A percentile compares a stretch with the other conserved stretches of the same genome.
phyloP scores from a whole-genome alignment of 92 coral and sea anemone genomes.

The Porites cylindrica region DNA sequence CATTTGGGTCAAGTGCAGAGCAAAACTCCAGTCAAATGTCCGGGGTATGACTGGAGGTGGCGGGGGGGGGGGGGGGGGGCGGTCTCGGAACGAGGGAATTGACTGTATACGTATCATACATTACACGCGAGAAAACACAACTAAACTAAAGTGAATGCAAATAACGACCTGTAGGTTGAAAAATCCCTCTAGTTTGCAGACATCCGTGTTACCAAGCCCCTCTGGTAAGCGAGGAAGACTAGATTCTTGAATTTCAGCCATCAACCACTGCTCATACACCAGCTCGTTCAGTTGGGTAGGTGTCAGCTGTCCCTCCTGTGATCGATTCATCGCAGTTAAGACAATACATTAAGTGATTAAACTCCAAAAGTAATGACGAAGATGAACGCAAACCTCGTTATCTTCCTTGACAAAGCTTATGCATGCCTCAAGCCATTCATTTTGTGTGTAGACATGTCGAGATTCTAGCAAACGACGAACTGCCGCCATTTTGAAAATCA shows the following conservation, averaged over 20 bases:
- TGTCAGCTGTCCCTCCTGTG: constrained; percentile 65
- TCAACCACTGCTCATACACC: constrained; percentile 87
- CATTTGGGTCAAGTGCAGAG: no score
- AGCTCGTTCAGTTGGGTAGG: constrained; percentile 63
- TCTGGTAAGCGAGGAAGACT: constrained; percentile 74
- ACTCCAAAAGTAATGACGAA: no score
- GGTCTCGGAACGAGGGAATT: no score
- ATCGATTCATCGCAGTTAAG: background rate
- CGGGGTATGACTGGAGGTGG: no score
- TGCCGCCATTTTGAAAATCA: constrained; percentile 79
- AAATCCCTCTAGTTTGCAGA: constrained; percentile 67
- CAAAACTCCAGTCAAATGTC: no score
- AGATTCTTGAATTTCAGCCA: constrained; percentile 90
- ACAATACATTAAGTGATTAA: background rate
- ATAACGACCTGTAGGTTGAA: constrained; percentile 80
- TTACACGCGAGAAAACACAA: no score
- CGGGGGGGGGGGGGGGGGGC: no score
- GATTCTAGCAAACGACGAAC: constrained; percentile 62
- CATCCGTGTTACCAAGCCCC: constrained; percentile 50
- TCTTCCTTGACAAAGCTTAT: constrained; percentile 79
- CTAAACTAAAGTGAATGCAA: background rate
- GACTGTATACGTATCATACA: no score
- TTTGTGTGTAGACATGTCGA: constrained; percentile 52
- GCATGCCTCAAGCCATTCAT: constrained; percentile 91
- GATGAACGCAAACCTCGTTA: constrained; percentile 49